Evolutionary conservation across 2,888 invertebrate genomes (phyloP).

Genomic region (Lepidonotus clava): DNA sequence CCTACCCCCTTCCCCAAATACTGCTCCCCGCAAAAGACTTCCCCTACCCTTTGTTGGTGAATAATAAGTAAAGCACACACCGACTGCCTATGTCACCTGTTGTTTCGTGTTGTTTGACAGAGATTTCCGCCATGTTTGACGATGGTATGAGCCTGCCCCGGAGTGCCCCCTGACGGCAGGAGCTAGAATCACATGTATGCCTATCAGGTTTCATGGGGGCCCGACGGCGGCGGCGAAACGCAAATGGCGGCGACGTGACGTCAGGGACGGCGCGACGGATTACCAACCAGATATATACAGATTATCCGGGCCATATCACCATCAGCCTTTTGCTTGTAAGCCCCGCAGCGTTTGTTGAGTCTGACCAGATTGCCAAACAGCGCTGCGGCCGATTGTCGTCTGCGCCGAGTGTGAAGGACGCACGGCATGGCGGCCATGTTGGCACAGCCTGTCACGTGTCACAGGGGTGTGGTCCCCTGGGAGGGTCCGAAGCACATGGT

Average conservation of each 20-base stretch:
- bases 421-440: background rate
- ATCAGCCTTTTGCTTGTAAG: background rate
- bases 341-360: background rate
- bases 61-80: slow-evolving; percentile 17
- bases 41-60: background rate
- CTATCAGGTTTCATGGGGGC: slow-evolving; percentile 36
- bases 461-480: too few relatives aligned
- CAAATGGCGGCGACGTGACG: background rate
- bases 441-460: too few relatives aligned
- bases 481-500: too few relatives aligned
- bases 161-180: background rate
- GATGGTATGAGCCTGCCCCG: slow-evolving; percentile 4
- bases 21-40: background rate
- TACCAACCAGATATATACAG: slow-evolving; percentile 27
- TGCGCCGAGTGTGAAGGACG: slow-evolving; percentile 16
- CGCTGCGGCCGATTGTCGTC: too few relatives aligned
- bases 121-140: slow-evolving; percentile 22
- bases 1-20: background rate
- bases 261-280: background rate
- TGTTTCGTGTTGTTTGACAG: slow-evolving; percentile 37
- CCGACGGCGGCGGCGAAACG: background rate
- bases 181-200: slow-evolving; percentile 37
- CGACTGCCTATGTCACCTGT: slow-evolving; percentile 14
- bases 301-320: background rate
- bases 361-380: slow-evolving; percentile 41